These are phyloP conservation scores for Platichthys stellatus DNA, from an alignment of 2,113 vertebrate species.

Conservation along the genomic window DNA sequence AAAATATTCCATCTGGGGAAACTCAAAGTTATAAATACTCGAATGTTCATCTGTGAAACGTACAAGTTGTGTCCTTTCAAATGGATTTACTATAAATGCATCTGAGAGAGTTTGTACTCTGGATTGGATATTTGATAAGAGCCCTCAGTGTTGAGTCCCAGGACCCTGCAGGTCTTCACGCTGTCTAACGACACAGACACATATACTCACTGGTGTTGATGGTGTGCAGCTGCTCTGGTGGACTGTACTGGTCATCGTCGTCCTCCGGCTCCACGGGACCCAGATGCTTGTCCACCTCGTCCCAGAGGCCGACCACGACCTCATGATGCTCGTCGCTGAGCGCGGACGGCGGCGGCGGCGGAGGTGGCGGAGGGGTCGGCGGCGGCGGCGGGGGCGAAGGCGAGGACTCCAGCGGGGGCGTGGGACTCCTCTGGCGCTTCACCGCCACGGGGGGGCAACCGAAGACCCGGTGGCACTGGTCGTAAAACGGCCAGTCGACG, in stretches of 20 bases:
- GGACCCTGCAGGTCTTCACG: too few relatives aligned
- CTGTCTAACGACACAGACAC: too few relatives aligned
- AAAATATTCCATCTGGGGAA: not conserved
- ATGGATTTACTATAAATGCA: too few relatives aligned
- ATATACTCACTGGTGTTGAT: conserved; percentile 22
- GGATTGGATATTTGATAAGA: too few relatives aligned
- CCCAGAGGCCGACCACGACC: conserved; percentile 50
- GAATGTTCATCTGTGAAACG: too few relatives aligned
- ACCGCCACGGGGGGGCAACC: not conserved
- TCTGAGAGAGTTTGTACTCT: too few relatives aligned
- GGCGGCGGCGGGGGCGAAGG: not conserved
- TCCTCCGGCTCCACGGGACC: conserved; percentile 35
- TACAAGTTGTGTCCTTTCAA: too few relatives aligned
- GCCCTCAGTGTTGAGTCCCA: too few relatives aligned
- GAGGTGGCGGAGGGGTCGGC: not conserved
- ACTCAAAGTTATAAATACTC: too few relatives aligned
- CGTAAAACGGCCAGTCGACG: conserved; percentile 50
- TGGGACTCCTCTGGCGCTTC: conserved; percentile 16
- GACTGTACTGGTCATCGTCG: conserved; percentile 39
- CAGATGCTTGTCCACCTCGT: conserved; percentile 32
- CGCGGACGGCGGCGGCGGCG: not conserved
- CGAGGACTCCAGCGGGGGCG: not conserved
- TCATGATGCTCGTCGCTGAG: conserved; percentile 28
- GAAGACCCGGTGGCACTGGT: conserved; percentile 47
- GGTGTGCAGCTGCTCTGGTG: conserved; percentile 12